Evolutionary conservation across 2,888 invertebrate species (phyloP), one percentile per base, ranked within the genome.

Genomic region (Tubulanus polymorphus): DNA sequence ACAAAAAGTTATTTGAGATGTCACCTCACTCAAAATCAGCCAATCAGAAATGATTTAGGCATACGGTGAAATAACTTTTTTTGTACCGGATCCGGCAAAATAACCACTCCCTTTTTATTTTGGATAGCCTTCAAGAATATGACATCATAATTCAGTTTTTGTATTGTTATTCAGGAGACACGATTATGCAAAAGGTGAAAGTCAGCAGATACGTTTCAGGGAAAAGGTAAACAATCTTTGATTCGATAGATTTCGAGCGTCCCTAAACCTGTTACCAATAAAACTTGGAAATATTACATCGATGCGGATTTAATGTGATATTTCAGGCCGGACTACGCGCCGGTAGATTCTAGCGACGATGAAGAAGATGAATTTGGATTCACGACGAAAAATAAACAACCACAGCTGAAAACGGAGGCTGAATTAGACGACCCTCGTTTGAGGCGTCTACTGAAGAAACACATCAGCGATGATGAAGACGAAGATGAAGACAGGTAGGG

Each of bases 171-270:
- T 32, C 74, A 93, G 93, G 95, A 75, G 93, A 95, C 82, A 83
- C 95, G 66, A 92, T 94, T 70, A 99, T 97, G 97, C 91, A 99
- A 84, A 97, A 97, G 79, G 99, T 99, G 29, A 99, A 99, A 82
- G 99, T 99, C 0, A 93, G 93, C 76, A 86, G 99, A 52, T 99
- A 99, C 77, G 93, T 99, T 58, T 94, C 96, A 28, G 99, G 99
- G 58, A 96, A 99, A 82, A 87, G 79, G 79, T 79, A 61, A 54
- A 50, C 49, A n/a, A 50, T 15, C 48, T 20, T 52, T 29, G 23
- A 8, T n/a, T 48, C 26, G 15, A 48, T 27, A 29, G 28, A 48
- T n/a, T n/a, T n/a, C n/a, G n/a, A n/a, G n/a, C n/a, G n/a, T n/a
- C n/a, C n/a, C n/a, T n/a, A n/a, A n/a, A n/a, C n/a, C n/a, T n/a